Base-by-base conservation (phyloP, 2,888 invertebrate species). In the Polietes domitor region DNA sequence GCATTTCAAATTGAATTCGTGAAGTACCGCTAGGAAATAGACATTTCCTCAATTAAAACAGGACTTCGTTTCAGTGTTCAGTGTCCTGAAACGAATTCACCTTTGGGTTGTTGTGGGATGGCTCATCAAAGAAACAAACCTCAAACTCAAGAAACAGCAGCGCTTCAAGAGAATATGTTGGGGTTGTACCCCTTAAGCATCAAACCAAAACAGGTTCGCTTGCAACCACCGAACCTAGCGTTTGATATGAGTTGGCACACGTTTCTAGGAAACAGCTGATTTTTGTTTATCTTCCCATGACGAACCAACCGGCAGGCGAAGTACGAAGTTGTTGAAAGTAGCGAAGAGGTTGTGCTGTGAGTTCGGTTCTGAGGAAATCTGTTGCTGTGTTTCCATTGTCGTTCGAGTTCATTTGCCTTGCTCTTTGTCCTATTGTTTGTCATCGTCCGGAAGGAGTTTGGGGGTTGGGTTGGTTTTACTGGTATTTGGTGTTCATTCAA, bases 41-140 rank as follows among this genome's bases (percentile, higher is more conserved):
- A 68, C 76, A 86, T 86, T 84, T 85, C 85, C 85, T 80, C 83
- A 86, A 86, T 85, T 85, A 80, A 47, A 79, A 65, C 70, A 81
- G 10, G 78, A 80, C 80, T 75, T 77, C 72, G 73, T 37, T 24
- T 26, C 15, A 41, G 37, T 37, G n/a, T 70, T 80, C n/a, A n/a
- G n/a, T n/a, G 71, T 82, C 82, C 80, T 80, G 65, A 12, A 63
- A 0, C 50, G 72, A 65, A 75, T 71, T 71, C 55, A 72, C 61
- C 75, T 43, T 21, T 63, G 12, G 12, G n/a, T 43, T 1, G 28
- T 6, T 17, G 65, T 43, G n/a, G 0, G 5, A n/a, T 28, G 28
- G 19, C 32, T 32, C 32, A 32, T 17, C 61, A 41, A 15, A 17
- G 41, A 63, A 73, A 72, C 58, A 65, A 72, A 58, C 71, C 65